These are phyloP conservation scores for Pinctada fucata DNA, from an alignment of 2,888 invertebrate genomes.

Conservation along the genomic window DNA sequence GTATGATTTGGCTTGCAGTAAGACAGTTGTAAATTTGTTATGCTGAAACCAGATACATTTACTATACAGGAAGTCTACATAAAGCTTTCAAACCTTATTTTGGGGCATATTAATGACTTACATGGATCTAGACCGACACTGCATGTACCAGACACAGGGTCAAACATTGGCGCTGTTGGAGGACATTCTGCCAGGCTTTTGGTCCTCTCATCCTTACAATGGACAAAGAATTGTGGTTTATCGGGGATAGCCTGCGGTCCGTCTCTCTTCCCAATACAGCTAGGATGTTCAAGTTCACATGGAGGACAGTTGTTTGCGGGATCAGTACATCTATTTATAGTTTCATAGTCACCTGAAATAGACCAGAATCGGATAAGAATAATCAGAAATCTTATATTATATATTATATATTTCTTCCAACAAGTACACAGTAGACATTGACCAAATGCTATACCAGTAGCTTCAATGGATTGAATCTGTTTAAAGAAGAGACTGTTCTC, in stretches of 20 bases:
- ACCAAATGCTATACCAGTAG: too few species aligned
- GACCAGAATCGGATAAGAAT: not conserved
- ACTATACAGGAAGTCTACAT: too few species aligned
- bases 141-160: conserved; percentile 44
- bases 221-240: conserved; percentile 53
- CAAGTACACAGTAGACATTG: too few species aligned
- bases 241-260: conserved; percentile 56
- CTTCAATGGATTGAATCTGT: too few species aligned
- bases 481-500: too few species aligned
- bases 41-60: too few species aligned
- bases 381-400: too few species aligned
- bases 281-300: conserved; percentile 54
- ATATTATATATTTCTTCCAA: too few species aligned
- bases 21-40: too few species aligned
- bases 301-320: conserved; percentile 44
- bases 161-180: conserved; percentile 53
- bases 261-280: conserved; percentile 56
- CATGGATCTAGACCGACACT: conserved; percentile 48
- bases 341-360: conserved; percentile 34
- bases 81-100: too few species aligned
- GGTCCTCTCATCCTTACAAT: conserved; percentile 57
- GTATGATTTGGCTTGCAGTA: too few species aligned
- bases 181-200: conserved; percentile 52
- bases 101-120: conserved; percentile 27
- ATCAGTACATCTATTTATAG: conserved; percentile 18